Conservation (phyloP, 2,113 vertebrate genomes). For the Eonycteris spelaea region DNA sequence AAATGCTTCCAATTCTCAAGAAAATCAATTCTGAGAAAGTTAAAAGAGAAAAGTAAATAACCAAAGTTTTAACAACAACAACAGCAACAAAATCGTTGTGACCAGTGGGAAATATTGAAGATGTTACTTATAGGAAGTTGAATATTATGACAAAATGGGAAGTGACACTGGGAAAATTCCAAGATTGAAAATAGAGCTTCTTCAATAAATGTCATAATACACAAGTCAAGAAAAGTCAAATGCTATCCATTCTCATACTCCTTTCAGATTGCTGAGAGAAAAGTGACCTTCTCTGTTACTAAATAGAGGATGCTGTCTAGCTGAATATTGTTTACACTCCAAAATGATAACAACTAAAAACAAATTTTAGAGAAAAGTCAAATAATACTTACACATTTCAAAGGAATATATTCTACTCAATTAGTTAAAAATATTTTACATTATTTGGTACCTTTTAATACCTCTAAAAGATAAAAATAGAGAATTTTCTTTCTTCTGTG, state of each 20-base stretch:
- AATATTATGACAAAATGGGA: slow-evolving; percentile 29
- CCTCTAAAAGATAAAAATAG: not conserved
- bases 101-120: not conserved
- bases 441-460: not conserved
- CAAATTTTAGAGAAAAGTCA: not conserved
- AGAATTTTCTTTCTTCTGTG: not conserved
- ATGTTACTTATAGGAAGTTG: not conserved
- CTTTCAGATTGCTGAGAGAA: not conserved
- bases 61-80: not conserved
- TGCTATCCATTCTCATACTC: not conserved
- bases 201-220: slow-evolving; percentile 53
- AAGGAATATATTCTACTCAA: not conserved
- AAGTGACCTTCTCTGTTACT: slow-evolving; percentile 19
- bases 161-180: not conserved
- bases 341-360: not conserved
- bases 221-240: not conserved
- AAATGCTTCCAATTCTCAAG: not conserved
- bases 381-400: not conserved
- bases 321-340: not conserved
- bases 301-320: not conserved
- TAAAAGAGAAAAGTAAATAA: slow-evolving; percentile 8
- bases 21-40: slow-evolving; percentile 24
- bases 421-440: not conserved
- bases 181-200: not conserved
- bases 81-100: not conserved